phyloP scores from a whole-genome alignment of 2,888 invertebrate genomes.

The Caenorhabditis uteleia region DNA sequence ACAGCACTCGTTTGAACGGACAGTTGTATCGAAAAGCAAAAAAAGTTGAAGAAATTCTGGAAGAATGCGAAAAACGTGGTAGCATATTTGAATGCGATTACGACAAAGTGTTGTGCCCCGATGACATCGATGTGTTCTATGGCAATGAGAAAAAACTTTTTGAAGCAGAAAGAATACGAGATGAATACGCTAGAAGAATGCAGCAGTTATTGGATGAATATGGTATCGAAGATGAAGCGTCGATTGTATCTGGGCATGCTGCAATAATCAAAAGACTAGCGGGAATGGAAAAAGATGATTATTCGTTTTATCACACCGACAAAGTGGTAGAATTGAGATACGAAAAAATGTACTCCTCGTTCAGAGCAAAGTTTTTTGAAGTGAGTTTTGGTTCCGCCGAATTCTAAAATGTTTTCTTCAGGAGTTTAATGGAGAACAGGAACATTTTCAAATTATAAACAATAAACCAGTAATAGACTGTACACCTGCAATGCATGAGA shows the following conservation, averaged over 20 bases:
- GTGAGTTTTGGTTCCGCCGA: constrained; percentile 12
- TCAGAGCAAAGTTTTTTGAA: constrained; percentile 53
- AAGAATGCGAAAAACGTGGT: constrained; percentile 34
- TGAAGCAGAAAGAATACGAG: constrained; percentile 13
- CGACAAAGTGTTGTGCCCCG: constrained; percentile 38
- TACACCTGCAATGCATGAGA: constrained; percentile 35
- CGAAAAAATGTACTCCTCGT: constrained; percentile 46
- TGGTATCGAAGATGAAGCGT: constrained; percentile 60
- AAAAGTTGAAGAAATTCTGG: constrained; percentile 54
- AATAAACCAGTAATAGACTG: constrained; percentile 15
- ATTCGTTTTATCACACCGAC: constrained; percentile 66
- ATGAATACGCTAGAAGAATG: constrained; percentile 53
- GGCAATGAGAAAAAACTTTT: constrained; percentile 20
- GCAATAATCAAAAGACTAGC: constrained; percentile 48
- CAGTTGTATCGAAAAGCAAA: constrained; percentile 61
- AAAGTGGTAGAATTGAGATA: constrained; percentile 61
- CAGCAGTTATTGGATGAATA: constrained; percentile 62
- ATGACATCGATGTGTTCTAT: constrained; percentile 38
- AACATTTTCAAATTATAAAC: constrained; percentile 15
- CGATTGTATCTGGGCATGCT: constrained; percentile 52
- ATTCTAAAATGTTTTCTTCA: constrained; percentile 12
- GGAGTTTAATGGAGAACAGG: constrained; percentile 55
- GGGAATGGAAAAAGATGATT: constrained; percentile 60
- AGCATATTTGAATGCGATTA: constrained; percentile 39
- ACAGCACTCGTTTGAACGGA: constrained; percentile 65